Conservation (phyloP, 2,797 vertebrate species). For the Brachyalestes nurse region DNA sequence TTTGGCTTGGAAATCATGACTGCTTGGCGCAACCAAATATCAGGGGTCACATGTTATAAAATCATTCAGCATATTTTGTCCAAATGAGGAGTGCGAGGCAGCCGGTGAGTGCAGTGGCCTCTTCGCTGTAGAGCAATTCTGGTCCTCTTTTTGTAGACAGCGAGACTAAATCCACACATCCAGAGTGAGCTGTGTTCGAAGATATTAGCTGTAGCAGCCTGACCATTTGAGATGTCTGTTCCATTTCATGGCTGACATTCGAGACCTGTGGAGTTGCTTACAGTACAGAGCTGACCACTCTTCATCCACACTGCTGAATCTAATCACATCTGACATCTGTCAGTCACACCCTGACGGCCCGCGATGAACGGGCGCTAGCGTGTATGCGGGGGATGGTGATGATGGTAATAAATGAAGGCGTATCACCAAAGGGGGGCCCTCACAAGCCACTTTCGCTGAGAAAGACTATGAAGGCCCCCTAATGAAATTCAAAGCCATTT, state of each 20-base stretch:
- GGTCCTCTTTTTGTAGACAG: conserved; percentile 58
- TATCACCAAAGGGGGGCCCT: conserved; percentile 45
- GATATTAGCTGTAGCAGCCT: conserved; percentile 74
- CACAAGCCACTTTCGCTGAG: conserved; percentile 49
- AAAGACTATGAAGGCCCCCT: conserved; percentile 54
- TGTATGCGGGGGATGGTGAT: conserved; percentile 51
- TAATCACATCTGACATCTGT: conserved; percentile 76
- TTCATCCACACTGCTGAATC: conserved; percentile 60
- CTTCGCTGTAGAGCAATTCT: conserved; percentile 57
- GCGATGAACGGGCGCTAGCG: conserved; percentile 50
- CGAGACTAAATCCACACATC: conserved; percentile 62
- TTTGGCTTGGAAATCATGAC: conserved; percentile 32
- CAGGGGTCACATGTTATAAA: not conserved
- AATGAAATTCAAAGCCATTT: conserved; percentile 68
- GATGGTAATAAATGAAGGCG: conserved; percentile 59
- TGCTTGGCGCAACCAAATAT: conserved; percentile 14
- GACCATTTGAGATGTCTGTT: conserved; percentile 73
- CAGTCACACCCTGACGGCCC: conserved; percentile 70
- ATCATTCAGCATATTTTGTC: conserved; percentile 25
- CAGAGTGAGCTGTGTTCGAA: conserved; percentile 69
- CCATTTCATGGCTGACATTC: conserved; percentile 76
- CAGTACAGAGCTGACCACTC: conserved; percentile 55
- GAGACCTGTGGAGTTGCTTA: conserved; percentile 59
- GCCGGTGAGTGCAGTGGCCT: conserved; percentile 45
- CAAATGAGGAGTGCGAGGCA: conserved; percentile 37